Base-by-base conservation (phyloP, 2,888 invertebrate species). In the Cacoxenus indagator region DNA sequence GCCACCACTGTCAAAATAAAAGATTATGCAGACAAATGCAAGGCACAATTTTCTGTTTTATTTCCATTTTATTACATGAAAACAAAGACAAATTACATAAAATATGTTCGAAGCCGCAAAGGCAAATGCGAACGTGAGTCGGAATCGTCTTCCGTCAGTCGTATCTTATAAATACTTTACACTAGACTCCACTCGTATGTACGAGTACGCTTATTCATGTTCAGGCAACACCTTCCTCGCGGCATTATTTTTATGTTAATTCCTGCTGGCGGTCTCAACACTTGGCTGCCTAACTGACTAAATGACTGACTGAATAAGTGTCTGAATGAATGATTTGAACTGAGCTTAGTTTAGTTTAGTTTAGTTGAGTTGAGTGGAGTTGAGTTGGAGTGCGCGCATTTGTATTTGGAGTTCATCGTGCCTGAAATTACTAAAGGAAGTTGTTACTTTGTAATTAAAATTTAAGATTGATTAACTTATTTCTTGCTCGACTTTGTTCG, bases 51-150 rank as follows among this genome's bases (percentile, higher is more conserved):
- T 66, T 59, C 8, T 59, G 6, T 59, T 62, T 83, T 76, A 80
- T 82, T 81, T 83, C 80, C 78, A 73, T 80, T 80, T 81, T 84
- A 81, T 84, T 81, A 81, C 84, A 82, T 77, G 83, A 81, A 64
- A 84, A 81, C 84, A 81, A 81, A 84, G 81, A 81, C 84, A 81
- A 81, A 81, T 81, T 81, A 81, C 81, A 81, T 81, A 81, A 81
- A 81, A 81, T 81, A 84, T 78, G 81, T 75, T 74, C 72, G 67
- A 70, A 69, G 55, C 67, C 37, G 59, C 54, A 26, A 27, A 45
- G 22, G 59, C 17, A 51, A 67, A 67, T 48, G 67, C 27, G 27
- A 48, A 26, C 27, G 46, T 70, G 22, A 61, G 24, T 51, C 43
- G 62, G 69, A 37, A 37, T n/a, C 51, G 51, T 51, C 51, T 64